Percentiles rank a stretch among this genome's conserved stretches.
These are phyloP conservation scores for Salarias fasciatus DNA, from an alignment of 2,797 vertebrate genomes.

Conservation along the genomic window DNA sequence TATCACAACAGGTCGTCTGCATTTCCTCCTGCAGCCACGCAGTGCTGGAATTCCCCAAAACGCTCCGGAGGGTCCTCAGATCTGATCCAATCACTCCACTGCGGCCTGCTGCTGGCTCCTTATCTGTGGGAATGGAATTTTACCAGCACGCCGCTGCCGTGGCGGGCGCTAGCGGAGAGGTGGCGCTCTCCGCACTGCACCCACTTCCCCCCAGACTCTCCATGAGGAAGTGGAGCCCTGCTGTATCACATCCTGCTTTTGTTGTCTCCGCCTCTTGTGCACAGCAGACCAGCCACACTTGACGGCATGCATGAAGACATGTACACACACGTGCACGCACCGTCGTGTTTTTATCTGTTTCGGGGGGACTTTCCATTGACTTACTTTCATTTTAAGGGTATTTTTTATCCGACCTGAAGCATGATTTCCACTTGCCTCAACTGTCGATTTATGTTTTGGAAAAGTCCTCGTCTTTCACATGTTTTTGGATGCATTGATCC, in stretches of 20 bases:
- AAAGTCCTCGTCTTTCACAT: too few species aligned
- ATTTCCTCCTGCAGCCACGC: conserved; percentile 6
- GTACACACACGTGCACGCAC: conserved; percentile 4
- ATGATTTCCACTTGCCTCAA: too few species aligned
- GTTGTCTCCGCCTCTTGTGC: conserved; percentile 66
- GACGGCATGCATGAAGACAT: conserved; percentile 18
- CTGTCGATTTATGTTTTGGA: too few species aligned
- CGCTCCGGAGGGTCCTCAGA: conserved; percentile 18
- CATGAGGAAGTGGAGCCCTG: conserved; percentile 64
- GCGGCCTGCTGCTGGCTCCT: conserved; percentile 36
- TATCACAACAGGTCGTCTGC: neutral
- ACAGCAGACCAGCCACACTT: conserved; percentile 62
- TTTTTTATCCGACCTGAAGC: too few species aligned
- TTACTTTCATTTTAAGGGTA: too few species aligned
- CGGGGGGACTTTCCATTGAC: too few species aligned
- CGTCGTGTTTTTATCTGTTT: too few species aligned
- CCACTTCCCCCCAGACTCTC: conserved; percentile 1
- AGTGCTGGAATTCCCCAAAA: conserved; percentile 36
- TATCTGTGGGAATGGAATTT: conserved; percentile 78
- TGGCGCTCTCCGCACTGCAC: conserved; percentile 57
- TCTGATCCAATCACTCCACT: conserved; percentile 48
- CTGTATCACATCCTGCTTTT: conserved; percentile 77
- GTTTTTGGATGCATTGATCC: too few species aligned
- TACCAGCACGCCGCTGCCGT: conserved; percentile 57
- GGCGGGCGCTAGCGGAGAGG: conserved; percentile 27